Evolutionary conservation across 2,797 vertebrate genomes (phyloP).

Genomic region (Schizopygopsis pylzovi): DNA sequence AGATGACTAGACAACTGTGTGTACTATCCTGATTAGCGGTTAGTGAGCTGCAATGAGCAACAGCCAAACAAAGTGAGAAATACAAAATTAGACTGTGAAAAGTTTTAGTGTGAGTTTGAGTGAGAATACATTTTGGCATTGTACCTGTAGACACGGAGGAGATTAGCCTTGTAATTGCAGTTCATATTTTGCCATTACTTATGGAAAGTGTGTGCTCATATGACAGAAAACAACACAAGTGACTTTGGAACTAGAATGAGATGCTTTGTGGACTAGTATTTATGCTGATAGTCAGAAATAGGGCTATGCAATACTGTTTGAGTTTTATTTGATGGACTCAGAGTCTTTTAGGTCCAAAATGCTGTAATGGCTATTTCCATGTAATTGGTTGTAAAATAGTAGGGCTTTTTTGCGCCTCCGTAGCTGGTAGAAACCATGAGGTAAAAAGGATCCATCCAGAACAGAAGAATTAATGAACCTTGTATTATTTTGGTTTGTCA

Average conservation of each 20-base stretch:
- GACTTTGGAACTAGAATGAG: background rate
- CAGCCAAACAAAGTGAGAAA: too few species aligned
- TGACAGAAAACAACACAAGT: background rate
- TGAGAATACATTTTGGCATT: too few species aligned
- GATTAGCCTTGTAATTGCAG: background rate
- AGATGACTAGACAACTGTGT: too few species aligned
- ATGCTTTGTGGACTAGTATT: background rate
- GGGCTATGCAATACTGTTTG: background rate
- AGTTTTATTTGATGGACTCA: background rate
- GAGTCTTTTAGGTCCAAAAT: background rate
- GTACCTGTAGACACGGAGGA: background rate
- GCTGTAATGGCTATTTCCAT: background rate
- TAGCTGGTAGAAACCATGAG: background rate
- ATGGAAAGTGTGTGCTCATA: background rate
- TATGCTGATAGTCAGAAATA: background rate
- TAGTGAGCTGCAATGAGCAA: too few species aligned
- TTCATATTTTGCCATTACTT: background rate
- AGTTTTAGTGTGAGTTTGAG: too few species aligned
- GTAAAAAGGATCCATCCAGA: background rate
- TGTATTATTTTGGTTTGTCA: slow-evolving; percentile 38
- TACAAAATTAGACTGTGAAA: too few species aligned
- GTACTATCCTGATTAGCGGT: too few species aligned
- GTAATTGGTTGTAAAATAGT: slow-evolving; percentile 26
- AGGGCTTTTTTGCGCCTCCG: background rate
- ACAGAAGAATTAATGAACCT: slow-evolving; percentile 28